Evolutionary conservation across 1,140 invertebrate genomes (phyloP), one percentile per base, ranked within the genome.

Genomic region (Macrotrachela quadricornifera): DNA sequence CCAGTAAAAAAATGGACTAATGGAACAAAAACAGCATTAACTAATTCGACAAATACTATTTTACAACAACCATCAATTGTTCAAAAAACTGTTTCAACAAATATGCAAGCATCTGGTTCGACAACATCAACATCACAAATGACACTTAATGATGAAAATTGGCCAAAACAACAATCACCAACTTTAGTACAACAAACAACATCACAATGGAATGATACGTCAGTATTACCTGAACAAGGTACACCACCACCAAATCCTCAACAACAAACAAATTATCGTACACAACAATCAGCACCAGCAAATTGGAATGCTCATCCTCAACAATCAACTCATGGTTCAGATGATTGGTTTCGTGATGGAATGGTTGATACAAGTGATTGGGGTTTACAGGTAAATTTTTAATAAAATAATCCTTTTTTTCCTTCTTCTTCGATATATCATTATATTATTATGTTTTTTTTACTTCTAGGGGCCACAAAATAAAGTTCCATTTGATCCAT

Each of bases 401-500:
- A n/a, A n/a, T n/a, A n/a, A n/a, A n/a, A n/a, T n/a, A n/a, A n/a
- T n/a, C n/a, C n/a, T n/a, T n/a, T n/a, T n/a, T n/a, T n/a, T n/a
- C n/a, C n/a, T n/a, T n/a, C n/a, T n/a, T 30, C 21, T 30, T 4
- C 8, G 21, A 30, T 30, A 30, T 30, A 30, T 30, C 21, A 30
- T 30, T 30, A 4, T 30, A 30, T 30, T 8, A 30, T 30, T 4
- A 30, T 30, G 3, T 30, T 30, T 4, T 30, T 30, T 8, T 30
- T 30, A n/a, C n/a, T n/a, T n/a, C n/a, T 30, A 30, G 21, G 8
- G 30, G 40, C n/a, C 12, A 14, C 17, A 53, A 53, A 15, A 53
- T 36, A 46, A 44, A 53, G 40, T 21, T 16, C 16, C 44, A 53
- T 53, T 53, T 53, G 51, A 53, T 42, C 51, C 51, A 17, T 40